These are phyloP conservation scores for Orthonyx spaldingii DNA, from an alignment of 2,113 vertebrate genomes.

Conservation along the genomic window DNA sequence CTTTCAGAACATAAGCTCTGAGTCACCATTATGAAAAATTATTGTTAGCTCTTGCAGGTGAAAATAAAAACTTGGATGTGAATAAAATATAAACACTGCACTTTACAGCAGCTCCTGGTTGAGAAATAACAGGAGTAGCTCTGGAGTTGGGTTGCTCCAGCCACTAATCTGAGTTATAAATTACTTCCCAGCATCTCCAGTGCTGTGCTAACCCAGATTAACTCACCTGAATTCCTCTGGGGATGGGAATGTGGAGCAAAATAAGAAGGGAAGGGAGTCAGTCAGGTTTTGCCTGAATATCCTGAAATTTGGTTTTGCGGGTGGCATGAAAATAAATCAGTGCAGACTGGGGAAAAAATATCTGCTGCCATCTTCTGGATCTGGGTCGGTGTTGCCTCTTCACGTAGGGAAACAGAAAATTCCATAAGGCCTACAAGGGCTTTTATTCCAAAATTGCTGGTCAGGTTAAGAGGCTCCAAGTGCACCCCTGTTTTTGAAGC, in stretches of 20 bases:
- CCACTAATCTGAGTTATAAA: background rate
- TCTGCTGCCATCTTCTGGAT: constrained; percentile 11
- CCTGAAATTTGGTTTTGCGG: background rate
- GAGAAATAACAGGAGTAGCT: background rate
- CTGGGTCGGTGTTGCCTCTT: background rate
- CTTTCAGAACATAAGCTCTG: background rate
- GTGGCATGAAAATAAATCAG: background rate
- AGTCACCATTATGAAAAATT: fast-evolving
- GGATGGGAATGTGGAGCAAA: background rate
- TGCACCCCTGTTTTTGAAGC: background rate
- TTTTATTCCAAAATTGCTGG: background rate
- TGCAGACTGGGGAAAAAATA: background rate
- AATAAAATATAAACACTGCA: background rate
- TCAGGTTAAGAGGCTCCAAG: background rate
- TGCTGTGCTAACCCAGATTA: background rate
- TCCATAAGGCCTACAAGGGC: fast-evolving
- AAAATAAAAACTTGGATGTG: background rate
- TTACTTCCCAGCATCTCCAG: background rate
- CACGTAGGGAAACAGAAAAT: background rate
- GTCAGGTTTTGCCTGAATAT: background rate
- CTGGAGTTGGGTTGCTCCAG: background rate
- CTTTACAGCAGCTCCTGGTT: background rate
- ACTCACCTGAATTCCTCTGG: background rate
- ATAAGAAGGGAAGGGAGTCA: background rate
- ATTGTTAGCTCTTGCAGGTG: background rate